A percentile compares a stretch with the other conserved stretches of the same genome.
Conservation (phyloP, 2,113 vertebrate species). For the Lota lota region DNA sequence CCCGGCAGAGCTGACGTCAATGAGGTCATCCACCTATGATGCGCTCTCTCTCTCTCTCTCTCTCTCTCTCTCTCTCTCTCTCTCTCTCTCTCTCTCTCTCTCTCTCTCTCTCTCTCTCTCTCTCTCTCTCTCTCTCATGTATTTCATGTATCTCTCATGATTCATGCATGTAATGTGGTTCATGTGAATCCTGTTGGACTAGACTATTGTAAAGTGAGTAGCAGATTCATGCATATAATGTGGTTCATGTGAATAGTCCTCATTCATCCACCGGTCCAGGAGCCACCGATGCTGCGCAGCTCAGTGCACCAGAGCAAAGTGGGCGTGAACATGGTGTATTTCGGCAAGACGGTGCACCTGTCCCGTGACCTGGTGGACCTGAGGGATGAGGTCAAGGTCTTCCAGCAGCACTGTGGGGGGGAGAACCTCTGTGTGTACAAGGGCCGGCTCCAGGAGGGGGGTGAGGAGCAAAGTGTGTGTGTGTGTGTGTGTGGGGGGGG, state of each 20-base stretch:
- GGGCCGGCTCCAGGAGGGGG: constrained; percentile 84
- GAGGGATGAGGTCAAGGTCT: constrained; percentile 86
- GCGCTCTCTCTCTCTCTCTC: no score
- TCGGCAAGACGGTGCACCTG: constrained; percentile 82
- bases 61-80: no score
- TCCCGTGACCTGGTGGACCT: constrained; percentile 65
- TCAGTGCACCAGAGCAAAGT: constrained; percentile 75
- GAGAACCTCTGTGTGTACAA: constrained; percentile 93
- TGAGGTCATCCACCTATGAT: constrained; percentile 53
- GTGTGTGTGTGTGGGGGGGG: neutral
- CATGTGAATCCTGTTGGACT: no score
- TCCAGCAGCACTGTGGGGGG: constrained; percentile 93
- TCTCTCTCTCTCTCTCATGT: no score
- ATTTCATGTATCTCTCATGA: no score
- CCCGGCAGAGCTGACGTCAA: constrained; percentile 62
- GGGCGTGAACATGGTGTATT: constrained; percentile 83
- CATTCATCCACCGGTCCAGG: constrained; percentile 60
- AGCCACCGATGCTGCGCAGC: constrained; percentile 69
- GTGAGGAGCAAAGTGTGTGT: constrained; percentile 82
- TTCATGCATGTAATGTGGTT: no score
- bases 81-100: no score
- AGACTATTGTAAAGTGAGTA: no score
- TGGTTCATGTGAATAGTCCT: no score
- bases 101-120: no score
- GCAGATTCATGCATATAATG: neutral